Conservation (phyloP, 2,888 invertebrate genomes). For the Calameuta filiformis region DNA sequence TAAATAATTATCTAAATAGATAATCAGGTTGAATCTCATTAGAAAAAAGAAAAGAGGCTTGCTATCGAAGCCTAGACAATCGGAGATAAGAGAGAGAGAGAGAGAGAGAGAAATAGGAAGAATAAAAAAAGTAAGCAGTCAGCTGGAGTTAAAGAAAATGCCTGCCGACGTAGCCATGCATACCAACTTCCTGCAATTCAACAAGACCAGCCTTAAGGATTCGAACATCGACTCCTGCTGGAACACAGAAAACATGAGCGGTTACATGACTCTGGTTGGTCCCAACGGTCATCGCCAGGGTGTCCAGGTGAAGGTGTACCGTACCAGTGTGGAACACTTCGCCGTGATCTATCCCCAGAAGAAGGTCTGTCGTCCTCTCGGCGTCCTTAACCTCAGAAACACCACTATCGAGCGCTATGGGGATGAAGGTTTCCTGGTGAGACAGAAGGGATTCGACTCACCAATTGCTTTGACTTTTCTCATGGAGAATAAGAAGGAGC, state of each 20-base stretch:
- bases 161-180: slow-evolving; percentile 65
- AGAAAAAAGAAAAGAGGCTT: background rate
- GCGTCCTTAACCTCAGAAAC: slow-evolving; percentile 73
- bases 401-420: slow-evolving; percentile 70
- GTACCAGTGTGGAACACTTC: slow-evolving; percentile 74
- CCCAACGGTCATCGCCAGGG: slow-evolving; percentile 72
- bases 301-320: slow-evolving; percentile 74
- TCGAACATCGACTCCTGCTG: slow-evolving; percentile 64
- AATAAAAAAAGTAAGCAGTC: slow-evolving; percentile 6
- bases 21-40: slow-evolving; percentile 6
- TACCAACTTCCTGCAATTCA: slow-evolving; percentile 55
- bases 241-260: slow-evolving; percentile 73
- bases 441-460: slow-evolving; percentile 75
- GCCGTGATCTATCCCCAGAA: slow-evolving; percentile 75
- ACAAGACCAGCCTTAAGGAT: slow-evolving; percentile 49
- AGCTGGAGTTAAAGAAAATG: slow-evolving; percentile 46
- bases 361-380: slow-evolving; percentile 72
- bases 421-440: slow-evolving; percentile 70
- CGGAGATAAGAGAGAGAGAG: background rate
- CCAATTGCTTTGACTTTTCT: slow-evolving; percentile 72
- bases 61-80: background rate
- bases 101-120: background rate
- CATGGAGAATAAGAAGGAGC: slow-evolving; percentile 70
- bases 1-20: background rate
- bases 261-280: slow-evolving; percentile 72